Evolutionary conservation across 1,140 invertebrate species (phyloP).

Genomic region (Drosophila yakuba): DNA sequence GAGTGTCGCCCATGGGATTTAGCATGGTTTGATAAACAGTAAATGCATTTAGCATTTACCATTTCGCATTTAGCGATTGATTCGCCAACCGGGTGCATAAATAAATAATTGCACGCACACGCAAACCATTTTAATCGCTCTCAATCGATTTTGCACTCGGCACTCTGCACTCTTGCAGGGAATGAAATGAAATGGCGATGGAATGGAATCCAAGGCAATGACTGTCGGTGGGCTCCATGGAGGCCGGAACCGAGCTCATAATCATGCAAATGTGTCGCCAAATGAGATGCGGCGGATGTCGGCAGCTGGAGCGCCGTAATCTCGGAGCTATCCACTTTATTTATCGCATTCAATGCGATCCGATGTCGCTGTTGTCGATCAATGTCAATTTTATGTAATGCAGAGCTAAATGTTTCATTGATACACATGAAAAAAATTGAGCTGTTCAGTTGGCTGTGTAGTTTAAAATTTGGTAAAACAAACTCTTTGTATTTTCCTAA

Average conservation of each 20-base stretch:
- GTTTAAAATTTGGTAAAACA: too few species aligned
- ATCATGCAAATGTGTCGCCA: constrained; percentile 74
- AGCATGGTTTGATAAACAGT: constrained; percentile 32
- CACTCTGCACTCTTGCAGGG: not conserved
- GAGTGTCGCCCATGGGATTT: constrained; percentile 15
- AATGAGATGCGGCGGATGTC: constrained; percentile 68
- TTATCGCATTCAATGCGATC: not conserved
- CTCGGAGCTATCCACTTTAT: constrained; percentile 11
- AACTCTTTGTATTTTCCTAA: too few species aligned
- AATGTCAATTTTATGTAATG: constrained; percentile 48
- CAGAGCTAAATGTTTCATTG: constrained; percentile 23
- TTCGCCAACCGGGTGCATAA: constrained; percentile 40
- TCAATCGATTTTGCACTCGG: constrained; percentile 25
- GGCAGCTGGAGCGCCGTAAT: constrained; percentile 29
- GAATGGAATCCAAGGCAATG: not conserved
- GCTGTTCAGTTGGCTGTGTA: too few species aligned
- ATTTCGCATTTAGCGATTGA: constrained; percentile 28
- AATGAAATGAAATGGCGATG: too few species aligned
- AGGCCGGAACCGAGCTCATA: constrained; percentile 71
- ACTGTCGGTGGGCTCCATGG: constrained; percentile 7
- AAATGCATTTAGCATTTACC: constrained; percentile 36
- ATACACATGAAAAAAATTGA: not conserved
- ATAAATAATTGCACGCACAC: constrained; percentile 60
- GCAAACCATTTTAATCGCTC: constrained; percentile 45
- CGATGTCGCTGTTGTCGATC: constrained; percentile 11